A percentile compares a stretch with the other conserved stretches of the same genome.
Conservation (phyloP, 2,888 invertebrate species). For the Meta bourneti region DNA sequence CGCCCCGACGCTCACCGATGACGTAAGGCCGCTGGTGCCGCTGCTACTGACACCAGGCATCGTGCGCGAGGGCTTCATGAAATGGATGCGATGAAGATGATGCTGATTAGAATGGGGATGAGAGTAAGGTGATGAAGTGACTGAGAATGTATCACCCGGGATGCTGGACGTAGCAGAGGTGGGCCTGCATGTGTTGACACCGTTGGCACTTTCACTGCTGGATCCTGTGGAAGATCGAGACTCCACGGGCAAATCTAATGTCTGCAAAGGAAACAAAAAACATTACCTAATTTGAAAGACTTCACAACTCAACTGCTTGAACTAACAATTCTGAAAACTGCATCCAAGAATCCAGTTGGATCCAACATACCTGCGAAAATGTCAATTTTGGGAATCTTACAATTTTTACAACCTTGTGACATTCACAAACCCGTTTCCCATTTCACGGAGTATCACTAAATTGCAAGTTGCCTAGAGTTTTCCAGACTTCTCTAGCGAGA, state of each 20-base stretch:
- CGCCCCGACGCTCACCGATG: slow-evolving; percentile 29
- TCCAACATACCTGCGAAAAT: too few relatives aligned
- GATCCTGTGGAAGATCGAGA: slow-evolving; percentile 88
- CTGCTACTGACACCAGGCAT: slow-evolving; percentile 79
- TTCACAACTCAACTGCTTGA: neutral
- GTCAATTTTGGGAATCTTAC: too few relatives aligned
- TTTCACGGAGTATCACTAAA: too few relatives aligned
- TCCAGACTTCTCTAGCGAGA: too few relatives aligned
- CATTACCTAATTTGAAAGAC: neutral
- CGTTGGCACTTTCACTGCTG: slow-evolving; percentile 66
- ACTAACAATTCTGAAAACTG: too few relatives aligned
- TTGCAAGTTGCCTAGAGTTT: too few relatives aligned
- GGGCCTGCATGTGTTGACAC: slow-evolving; percentile 77
- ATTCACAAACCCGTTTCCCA: too few relatives aligned
- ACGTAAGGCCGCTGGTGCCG: slow-evolving; percentile 76
- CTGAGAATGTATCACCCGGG: slow-evolving; percentile 75
- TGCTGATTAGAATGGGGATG: slow-evolving; percentile 80
- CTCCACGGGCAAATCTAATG: slow-evolving; percentile 91
- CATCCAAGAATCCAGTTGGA: too few relatives aligned
- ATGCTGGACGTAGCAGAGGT: slow-evolving; percentile 77
- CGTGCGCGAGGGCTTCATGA: slow-evolving; percentile 81
- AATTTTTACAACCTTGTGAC: too few relatives aligned
- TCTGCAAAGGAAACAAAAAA: slow-evolving; percentile 82
- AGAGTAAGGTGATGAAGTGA: slow-evolving; percentile 79
- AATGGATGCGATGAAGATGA: slow-evolving; percentile 84